phyloP scores from a whole-genome alignment of 2,888 invertebrate species.

The Polyommatus iphigenia region DNA sequence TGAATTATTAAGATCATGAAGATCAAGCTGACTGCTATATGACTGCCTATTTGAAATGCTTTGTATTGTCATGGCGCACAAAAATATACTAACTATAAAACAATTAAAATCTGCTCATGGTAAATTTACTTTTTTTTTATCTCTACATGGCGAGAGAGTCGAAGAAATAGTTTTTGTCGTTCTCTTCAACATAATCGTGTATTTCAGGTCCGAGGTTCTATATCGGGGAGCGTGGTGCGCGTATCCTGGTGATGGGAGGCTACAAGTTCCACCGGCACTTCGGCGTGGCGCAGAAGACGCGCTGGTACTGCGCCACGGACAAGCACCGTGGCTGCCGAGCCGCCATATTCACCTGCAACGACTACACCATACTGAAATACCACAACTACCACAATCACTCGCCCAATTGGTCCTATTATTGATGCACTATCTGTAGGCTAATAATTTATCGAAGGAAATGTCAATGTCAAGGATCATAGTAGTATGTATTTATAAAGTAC shows the following conservation, averaged over 20 bases:
- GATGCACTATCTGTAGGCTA: not conserved
- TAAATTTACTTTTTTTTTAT: not conserved
- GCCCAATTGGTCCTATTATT: constrained; percentile 18
- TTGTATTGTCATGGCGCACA: not conserved
- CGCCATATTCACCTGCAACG: constrained; percentile 38
- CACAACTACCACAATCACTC: constrained; percentile 34
- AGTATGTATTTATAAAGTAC: no score
- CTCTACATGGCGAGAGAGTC: not conserved
- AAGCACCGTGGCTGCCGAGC: constrained; percentile 43
- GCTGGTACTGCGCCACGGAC: constrained; percentile 47
- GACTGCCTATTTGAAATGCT: not conserved
- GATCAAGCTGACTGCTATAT: no score
- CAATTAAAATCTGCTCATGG: not conserved
- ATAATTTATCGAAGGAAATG: not conserved
- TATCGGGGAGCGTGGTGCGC: constrained; percentile 37
- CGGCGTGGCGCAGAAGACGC: constrained; percentile 29
- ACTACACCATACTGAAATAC: constrained; percentile 36
- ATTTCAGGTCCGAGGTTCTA: constrained; percentile 37
- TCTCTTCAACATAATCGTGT: not conserved
- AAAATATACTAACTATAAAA: not conserved
- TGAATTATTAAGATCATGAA: no score
- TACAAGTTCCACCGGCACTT: constrained; percentile 34
- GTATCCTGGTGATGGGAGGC: constrained; percentile 45
- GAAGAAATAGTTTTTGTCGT: not conserved
- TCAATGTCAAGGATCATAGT: no score